These are phyloP conservation scores for Epinotia demarniana DNA, from an alignment of 2,888 invertebrate species.

Conservation along the genomic window DNA sequence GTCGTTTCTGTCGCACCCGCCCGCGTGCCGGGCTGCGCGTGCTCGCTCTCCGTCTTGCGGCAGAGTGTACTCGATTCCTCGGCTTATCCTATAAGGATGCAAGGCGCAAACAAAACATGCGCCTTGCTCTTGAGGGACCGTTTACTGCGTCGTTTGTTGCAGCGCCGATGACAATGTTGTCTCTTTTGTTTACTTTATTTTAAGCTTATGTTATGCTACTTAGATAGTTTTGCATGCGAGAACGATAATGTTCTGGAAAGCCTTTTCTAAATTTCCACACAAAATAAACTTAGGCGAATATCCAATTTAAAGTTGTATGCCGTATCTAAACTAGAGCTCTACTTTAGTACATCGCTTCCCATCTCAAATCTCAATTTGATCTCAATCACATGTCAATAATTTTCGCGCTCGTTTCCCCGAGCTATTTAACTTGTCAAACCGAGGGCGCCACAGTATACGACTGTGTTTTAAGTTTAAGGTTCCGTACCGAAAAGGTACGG, in stretches of 20 bases:
- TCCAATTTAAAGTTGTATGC: no score
- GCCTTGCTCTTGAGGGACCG: constrained; percentile 33
- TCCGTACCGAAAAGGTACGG: no score
- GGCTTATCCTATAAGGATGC: constrained; percentile 52
- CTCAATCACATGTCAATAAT: no score
- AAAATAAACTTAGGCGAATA: no score
- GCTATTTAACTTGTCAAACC: no score
- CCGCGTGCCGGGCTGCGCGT: constrained; percentile 41
- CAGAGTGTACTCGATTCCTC: constrained; percentile 41
- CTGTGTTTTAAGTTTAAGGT: no score
- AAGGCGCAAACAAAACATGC: constrained; percentile 61
- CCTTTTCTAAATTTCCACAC: neutral
- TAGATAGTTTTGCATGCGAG: neutral
- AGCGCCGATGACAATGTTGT: constrained; percentile 24
- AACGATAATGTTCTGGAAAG: neutral
- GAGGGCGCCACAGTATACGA: no score
- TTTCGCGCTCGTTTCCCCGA: no score
- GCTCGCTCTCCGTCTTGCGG: constrained; percentile 42
- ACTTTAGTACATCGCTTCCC: no score
- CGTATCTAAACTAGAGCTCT: no score
- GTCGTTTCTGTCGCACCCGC: constrained; percentile 67
- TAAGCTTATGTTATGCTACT: constrained; percentile 3
- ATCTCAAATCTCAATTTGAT: no score
- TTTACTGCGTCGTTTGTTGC: constrained; percentile 33
- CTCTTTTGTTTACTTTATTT: constrained; percentile 18